A percentile compares a stretch with the other conserved stretches of the same genome.
phyloP scores from a whole-genome alignment of 2,888 invertebrate species.

The Nymphalis polychloros region DNA sequence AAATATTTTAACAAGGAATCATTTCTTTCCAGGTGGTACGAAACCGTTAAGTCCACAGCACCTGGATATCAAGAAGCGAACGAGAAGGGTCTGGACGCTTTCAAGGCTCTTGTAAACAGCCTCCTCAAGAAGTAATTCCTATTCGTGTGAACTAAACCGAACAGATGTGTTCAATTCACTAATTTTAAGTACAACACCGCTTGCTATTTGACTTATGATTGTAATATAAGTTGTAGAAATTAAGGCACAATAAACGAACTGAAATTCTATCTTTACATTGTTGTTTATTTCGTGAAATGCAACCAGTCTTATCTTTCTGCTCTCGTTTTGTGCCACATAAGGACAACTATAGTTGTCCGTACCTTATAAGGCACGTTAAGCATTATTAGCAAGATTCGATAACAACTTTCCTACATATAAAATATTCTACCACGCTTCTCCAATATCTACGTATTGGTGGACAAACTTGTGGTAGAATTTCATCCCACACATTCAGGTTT shows the following conservation, averaged over 20 bases:
- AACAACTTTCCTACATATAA: no score
- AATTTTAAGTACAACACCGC: conserved; percentile 33
- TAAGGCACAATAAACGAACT: conserved; percentile 67
- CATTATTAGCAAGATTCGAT: no score
- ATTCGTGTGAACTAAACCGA: conserved; percentile 5
- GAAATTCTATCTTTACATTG: conserved; percentile 36
- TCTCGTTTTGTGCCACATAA: no score
- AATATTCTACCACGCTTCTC: no score
- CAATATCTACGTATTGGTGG: no score
- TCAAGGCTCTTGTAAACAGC: conserved; percentile 74
- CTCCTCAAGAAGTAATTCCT: conserved; percentile 66
- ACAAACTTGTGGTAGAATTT: no score
- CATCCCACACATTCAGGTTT: no score
- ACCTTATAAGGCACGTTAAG: no score
- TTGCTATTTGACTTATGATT: conserved; percentile 43
- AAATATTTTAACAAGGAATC: no score
- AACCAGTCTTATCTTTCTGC: no score
- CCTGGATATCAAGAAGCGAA: conserved; percentile 81
- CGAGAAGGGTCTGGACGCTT: conserved; percentile 79
- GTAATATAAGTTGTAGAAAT: conserved; percentile 46
- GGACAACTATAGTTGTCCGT: no score
- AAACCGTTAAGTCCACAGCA: conserved; percentile 66
- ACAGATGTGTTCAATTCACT: conserved; percentile 22
- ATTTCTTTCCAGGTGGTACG: conserved; percentile 66
- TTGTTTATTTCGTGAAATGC: conserved; percentile 17